Conservation (phyloP, 2,888 invertebrate species). For the Ferdinandea cuprea region DNA sequence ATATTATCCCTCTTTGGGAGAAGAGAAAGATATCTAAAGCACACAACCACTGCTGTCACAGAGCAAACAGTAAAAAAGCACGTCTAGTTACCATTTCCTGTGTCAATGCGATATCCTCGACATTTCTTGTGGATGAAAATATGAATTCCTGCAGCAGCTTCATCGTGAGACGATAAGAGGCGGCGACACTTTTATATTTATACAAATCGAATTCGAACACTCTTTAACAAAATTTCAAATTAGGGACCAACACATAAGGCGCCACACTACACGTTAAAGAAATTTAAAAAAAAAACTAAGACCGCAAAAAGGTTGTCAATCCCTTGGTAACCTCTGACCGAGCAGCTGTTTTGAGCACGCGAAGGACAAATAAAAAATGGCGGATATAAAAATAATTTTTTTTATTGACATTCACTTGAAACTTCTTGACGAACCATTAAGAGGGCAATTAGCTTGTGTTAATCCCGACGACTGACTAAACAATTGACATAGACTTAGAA, state of each 20-base stretch:
- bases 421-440: neutral
- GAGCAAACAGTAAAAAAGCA: neutral
- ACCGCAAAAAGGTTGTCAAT: neutral
- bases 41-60: neutral
- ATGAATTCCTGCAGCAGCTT: conserved; percentile 82
- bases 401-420: conserved; percentile 11
- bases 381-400: conserved; percentile 4
- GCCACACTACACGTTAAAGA: neutral
- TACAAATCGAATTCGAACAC: neutral
- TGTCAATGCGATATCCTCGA: conserved; percentile 81
- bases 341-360: conserved; percentile 41
- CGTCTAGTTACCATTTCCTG: conserved; percentile 82
- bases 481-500: conserved; percentile 31
- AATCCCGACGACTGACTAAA: conserved; percentile 1
- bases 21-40: neutral
- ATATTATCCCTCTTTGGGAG: conserved; percentile 7
- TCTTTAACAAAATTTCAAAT: conserved; percentile 39
- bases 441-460: conserved; percentile 8
- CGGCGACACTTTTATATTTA: no score
- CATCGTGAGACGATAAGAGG: conserved; percentile 81
- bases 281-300: neutral
- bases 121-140: conserved; percentile 82
- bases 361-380: conserved; percentile 50
- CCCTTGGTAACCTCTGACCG: conserved; percentile 26
- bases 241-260: neutral